Evolutionary conservation across 2,113 vertebrate genomes (phyloP).

Genomic region (Miniopterus natalensis): DNA sequence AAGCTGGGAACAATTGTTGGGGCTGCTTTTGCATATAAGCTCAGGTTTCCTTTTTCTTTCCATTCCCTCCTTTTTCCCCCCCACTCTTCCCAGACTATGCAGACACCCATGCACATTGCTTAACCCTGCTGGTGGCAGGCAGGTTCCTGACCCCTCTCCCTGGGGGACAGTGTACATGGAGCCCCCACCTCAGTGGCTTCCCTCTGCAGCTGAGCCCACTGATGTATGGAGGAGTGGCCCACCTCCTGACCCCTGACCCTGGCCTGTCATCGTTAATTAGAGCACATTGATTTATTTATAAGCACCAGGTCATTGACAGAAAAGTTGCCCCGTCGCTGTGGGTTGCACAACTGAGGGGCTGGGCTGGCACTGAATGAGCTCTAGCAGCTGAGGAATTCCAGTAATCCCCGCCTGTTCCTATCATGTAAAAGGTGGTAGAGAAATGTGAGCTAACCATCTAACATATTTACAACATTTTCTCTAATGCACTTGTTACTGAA

Average conservation of each 20-base stretch:
- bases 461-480: neutral
- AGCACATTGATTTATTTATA: constrained; percentile 70
- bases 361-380: neutral
- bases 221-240: neutral
- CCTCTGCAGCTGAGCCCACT: constrained; percentile 27
- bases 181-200: neutral
- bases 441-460: neutral
- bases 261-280: constrained; percentile 65
- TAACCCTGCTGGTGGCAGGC: neutral
- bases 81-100: neutral
- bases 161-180: neutral
- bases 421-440: neutral
- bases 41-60: neutral
- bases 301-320: constrained; percentile 38
- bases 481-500: neutral
- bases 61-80: neutral
- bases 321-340: neutral
- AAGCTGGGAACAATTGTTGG: neutral
- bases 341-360: neutral
- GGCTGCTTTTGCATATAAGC: neutral
- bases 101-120: neutral
- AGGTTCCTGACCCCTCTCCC: neutral
- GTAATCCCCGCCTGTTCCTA: neutral
- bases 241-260: constrained; percentile 56
- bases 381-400: constrained; percentile 58